These are phyloP conservation scores for Oenanthe oenanthe DNA, from an alignment of 2,113 vertebrate species.

Conservation along the genomic window DNA sequence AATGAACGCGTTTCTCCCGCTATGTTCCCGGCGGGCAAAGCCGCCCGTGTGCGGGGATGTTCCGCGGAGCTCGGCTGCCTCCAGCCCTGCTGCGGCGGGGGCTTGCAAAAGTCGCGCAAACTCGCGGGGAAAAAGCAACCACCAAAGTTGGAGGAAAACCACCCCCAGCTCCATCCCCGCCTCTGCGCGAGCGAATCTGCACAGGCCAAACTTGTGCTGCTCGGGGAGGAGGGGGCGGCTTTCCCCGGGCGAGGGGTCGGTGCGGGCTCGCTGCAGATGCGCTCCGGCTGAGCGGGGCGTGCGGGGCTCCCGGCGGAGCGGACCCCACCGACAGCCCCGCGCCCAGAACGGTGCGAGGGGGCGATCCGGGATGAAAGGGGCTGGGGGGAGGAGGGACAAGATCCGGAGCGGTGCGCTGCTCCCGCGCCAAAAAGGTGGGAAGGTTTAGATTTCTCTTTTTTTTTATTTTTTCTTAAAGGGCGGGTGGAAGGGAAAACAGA, in stretches of 20 bases:
- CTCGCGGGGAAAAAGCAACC: neutral
- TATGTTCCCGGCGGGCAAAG: neutral
- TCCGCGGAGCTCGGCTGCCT: neutral
- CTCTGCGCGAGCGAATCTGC: neutral
- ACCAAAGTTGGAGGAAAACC: neutral
- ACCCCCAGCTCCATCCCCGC: neutral
- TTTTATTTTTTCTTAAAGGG: neutral
- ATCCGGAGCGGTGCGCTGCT: slow-evolving; percentile 65
- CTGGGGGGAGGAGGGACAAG: slow-evolving; percentile 68
- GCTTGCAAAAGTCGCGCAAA: neutral
- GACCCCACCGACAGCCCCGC: slow-evolving; percentile 64
- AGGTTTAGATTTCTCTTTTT: slow-evolving; percentile 57
- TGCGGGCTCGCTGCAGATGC: neutral
- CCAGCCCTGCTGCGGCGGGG: neutral
- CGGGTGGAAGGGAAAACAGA: neutral
- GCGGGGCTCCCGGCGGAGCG: neutral
- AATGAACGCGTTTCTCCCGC: neutral
- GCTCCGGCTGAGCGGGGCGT: neutral
- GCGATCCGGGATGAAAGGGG: slow-evolving; percentile 9
- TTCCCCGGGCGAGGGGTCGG: neutral
- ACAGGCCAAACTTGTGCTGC: slow-evolving; percentile 1
- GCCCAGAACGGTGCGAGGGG: slow-evolving; percentile 72
- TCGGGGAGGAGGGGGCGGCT: neutral
- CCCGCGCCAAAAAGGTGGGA: slow-evolving; percentile 16
- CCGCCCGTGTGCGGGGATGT: neutral